Conservation (phyloP, 1,140 invertebrate genomes). For the Drosophila pachea region DNA sequence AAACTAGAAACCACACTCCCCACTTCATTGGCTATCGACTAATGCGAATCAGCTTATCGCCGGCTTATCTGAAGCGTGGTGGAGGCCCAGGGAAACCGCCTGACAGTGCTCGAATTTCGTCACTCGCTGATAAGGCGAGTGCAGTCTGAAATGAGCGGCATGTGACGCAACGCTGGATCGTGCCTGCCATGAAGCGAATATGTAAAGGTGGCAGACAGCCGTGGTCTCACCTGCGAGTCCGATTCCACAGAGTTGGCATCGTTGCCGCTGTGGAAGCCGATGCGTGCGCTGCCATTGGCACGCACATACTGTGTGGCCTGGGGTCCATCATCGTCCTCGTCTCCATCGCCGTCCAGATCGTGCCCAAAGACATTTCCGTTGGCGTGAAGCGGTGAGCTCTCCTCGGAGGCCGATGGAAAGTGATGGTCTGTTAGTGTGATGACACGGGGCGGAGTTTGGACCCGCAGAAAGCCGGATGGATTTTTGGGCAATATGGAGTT, state of each 20-base stretch:
- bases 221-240: slow-evolving; percentile 66
- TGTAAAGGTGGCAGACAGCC: neutral
- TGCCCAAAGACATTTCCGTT: slow-evolving; percentile 48
- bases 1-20: no score
- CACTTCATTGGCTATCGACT: neutral
- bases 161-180: slow-evolving; percentile 20
- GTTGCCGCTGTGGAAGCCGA: slow-evolving; percentile 68
- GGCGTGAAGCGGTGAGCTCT: slow-evolving; percentile 64
- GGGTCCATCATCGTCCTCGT: slow-evolving; percentile 58
- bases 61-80: slow-evolving; percentile 25
- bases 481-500: slow-evolving; percentile 87
- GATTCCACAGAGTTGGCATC: slow-evolving; percentile 74
- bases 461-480: slow-evolving; percentile 84
- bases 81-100: neutral
- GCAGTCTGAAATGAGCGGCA: slow-evolving; percentile 2
- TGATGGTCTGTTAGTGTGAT: slow-evolving; percentile 90
- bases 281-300: slow-evolving; percentile 62
- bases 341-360: slow-evolving; percentile 47
- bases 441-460: slow-evolving; percentile 89
- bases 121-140: slow-evolving; percentile 36
- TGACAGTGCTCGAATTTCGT: slow-evolving; percentile 34
- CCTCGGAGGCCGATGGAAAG: slow-evolving; percentile 87
- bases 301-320: slow-evolving; percentile 69
- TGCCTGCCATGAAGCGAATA: no score
- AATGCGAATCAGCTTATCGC: neutral